Base-by-base conservation (phyloP, 2,797 vertebrate species). In the Catostomus latipinnis region DNA sequence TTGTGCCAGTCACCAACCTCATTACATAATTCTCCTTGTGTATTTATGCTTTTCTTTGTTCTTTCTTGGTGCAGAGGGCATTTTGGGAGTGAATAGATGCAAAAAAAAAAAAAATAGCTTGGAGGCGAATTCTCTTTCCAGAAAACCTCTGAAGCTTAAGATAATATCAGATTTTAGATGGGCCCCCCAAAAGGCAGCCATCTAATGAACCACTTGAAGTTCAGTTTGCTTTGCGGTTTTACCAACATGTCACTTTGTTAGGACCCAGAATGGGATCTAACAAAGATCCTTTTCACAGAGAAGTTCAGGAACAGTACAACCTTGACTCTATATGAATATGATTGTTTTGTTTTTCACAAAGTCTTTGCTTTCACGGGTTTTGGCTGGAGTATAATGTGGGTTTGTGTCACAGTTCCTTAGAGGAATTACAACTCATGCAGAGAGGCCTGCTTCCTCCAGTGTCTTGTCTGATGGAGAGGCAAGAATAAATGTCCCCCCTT, bases 51-150 rank as follows among this genome's bases (percentile, higher is more conserved):
- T 81, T 53, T 73, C 4, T 34, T 22, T 22, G 22, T 22, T 34
- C 34, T 34, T 34, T 65, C 16, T 71, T 48, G 63, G 70, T 77
- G 74, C 67, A 56, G 54, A 69, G 73, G 34, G 52, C 50, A 46
- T 69, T 81, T 83, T 76, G 58, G 81, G 81, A 50, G 46, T 57
- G 9, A 67, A 69, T 82, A 83, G 82, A 85, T 87, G 74, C 63
- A 65, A 14, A 54, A 16, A 11, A 60, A 34, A 34, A 22, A 72
- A 34, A 34, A 34, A 4, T 34, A 34, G 45, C 16, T 58, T 67
- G 67, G 46, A 82, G 43, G 53, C 43, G 71, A 57, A 63, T 68
- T 58, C 65, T 62, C 71, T 62, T 34, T 57, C 43, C n/a, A 49
- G 60, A 57, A 71, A 77, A 34, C 18, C 48, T 72, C 53, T 34